Evolutionary conservation across 1,140 invertebrate genomes (phyloP), one percentile per base, ranked within the genome.

Genomic region (Lepidurus arcticus): DNA sequence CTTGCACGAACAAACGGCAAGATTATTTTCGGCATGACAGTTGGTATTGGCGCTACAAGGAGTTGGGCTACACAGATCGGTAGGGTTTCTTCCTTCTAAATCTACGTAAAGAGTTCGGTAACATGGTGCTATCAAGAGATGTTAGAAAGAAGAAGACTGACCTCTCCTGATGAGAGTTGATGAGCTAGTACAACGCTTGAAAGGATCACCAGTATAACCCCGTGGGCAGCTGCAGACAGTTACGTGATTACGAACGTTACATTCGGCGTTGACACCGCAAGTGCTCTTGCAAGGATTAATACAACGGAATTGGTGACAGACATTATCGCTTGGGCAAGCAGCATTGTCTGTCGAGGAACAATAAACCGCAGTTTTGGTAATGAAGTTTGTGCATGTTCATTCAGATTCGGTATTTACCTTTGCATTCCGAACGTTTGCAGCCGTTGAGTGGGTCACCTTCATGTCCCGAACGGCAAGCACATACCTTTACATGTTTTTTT

Each of bases 31-130:
- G 16, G 93, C 92, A 82, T 92, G 90, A 83, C 92, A 94, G 75
- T 92, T 90, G 1, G 92, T 93, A 83, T 94, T 94, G 42, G 84
- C 80, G 43, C 93, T 93, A 78, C 93, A 95, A 0, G 92, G 92
- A 77, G 89, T 92, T 1, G 91, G 92, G 82, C 92, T 89, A 82
- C 92, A 94, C 21, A 91, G 88, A 82, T 93, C 92, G 2, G 24
- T 24, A 85, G 92, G 91, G 92, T 83, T 16, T 86, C 42, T 26
- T 8, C 10, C 8, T 34, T 42, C 21, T 34, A 9, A 76, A 42
- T 76, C 4, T 13, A 78, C 0, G 1, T 8, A 78, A 44, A 34
- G 24, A 77, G 45, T 78, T 42, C 45, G 86, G 82, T 75, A 78
- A 78, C 79, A 78, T 26, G 26, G 80, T 13, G n/a, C 42, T 1